phyloP scores from a whole-genome alignment of 2,797 vertebrate species.

The Melanotaenia boesemani region DNA sequence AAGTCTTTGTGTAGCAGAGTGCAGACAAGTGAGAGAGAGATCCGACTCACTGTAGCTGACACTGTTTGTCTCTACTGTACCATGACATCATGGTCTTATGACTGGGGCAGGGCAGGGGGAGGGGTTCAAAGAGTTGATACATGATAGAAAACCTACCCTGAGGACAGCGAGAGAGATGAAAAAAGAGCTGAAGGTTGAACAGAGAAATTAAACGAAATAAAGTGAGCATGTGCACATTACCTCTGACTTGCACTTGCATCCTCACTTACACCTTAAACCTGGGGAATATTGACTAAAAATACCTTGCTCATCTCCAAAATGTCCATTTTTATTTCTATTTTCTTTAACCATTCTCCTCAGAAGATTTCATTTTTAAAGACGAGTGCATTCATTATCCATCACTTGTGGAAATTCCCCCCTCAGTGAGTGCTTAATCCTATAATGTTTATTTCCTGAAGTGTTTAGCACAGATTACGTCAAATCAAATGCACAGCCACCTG shows the following conservation, averaged over 20 bases:
- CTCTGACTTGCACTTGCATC: conserved; percentile 24
- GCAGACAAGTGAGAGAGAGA: conserved; percentile 37
- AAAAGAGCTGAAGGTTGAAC: conserved; percentile 33
- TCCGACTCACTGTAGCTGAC: conserved; percentile 68
- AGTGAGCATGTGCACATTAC: conserved; percentile 9
- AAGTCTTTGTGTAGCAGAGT: conserved; percentile 37
- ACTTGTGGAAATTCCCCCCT: conserved; percentile 1
- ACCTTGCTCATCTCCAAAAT: conserved; percentile 1
- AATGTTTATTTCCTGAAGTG: conserved; percentile 11
- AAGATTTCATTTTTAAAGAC: neutral
- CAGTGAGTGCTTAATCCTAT: conserved; percentile 4
- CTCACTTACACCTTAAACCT: neutral
- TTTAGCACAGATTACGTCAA: neutral
- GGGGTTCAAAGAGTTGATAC: conserved; percentile 67
- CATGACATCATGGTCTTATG: conserved; percentile 86
- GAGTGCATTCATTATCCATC: neutral
- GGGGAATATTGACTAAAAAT: conserved; percentile 5
- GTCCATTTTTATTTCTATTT: neutral
- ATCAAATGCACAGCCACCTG: conserved; percentile 5
- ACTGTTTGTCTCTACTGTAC: conserved; percentile 76
- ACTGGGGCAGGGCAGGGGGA: conserved; percentile 78
- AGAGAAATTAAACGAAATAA: conserved; percentile 36
- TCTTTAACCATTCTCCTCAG: neutral
- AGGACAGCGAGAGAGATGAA: conserved; percentile 45
- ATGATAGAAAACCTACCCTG: conserved; percentile 71